These are phyloP conservation scores for Cyanoramphus novaezelandiae DNA, from an alignment of 2,113 vertebrate species.

Conservation along the genomic window DNA sequence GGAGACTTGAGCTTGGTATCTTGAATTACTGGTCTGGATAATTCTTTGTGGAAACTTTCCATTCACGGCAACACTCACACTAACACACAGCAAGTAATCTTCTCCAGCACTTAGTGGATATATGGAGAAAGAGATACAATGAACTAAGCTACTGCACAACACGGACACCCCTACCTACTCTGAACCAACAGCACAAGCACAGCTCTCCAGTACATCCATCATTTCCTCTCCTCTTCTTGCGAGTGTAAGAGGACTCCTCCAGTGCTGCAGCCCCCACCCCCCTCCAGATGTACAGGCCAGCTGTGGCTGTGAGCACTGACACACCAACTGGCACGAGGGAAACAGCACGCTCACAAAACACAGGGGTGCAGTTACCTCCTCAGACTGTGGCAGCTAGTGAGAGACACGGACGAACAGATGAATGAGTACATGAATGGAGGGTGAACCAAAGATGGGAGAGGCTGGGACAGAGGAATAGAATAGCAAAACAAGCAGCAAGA, in stretches of 20 bases:
- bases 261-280: background rate
- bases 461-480: background rate
- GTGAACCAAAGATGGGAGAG: background rate
- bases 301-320: conserved; percentile 28
- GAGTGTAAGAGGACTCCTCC: background rate
- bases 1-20: background rate
- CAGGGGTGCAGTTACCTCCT: conserved; percentile 76
- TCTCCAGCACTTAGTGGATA: background rate
- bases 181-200: conserved; percentile 9
- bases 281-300: conserved; percentile 19
- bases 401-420: conserved; percentile 22
- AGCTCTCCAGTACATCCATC: conserved; percentile 61
- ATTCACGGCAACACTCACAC: background rate
- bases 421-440: conserved; percentile 20
- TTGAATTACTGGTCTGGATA: background rate
- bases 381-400: conserved; percentile 78
- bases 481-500: background rate
- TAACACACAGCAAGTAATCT: background rate
- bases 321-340: background rate
- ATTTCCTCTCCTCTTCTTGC: background rate
- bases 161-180: background rate
- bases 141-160: background rate
- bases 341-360: background rate
- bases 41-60: background rate
- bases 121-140: background rate